phyloP scores from a whole-genome alignment of 2,797 vertebrate genomes.

The Thamnophis elegans region DNA sequence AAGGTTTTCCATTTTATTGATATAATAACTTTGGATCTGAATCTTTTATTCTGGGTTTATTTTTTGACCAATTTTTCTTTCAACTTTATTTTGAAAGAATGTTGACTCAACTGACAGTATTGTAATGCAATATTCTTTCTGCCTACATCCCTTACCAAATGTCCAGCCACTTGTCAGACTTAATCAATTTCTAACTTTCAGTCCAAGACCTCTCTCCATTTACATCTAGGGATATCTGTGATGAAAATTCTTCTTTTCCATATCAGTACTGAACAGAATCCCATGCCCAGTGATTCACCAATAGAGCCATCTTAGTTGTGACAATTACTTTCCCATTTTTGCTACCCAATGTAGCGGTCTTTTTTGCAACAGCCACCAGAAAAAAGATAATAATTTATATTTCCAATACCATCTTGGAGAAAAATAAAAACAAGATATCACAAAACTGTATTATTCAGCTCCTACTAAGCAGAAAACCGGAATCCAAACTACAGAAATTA shows the following conservation, averaged over 20 bases:
- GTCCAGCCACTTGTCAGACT: background rate
- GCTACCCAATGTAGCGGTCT: background rate
- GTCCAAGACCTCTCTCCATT: background rate
- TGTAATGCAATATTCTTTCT: background rate
- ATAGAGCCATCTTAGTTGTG: constrained; percentile 28
- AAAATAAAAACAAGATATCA: constrained; percentile 30
- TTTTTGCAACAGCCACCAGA: constrained; percentile 32
- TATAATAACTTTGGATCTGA: background rate
- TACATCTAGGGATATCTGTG: background rate
- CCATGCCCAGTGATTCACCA: constrained; percentile 46
- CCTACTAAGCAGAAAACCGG: constrained; percentile 28
- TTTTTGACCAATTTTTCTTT: background rate
- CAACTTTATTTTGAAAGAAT: background rate
- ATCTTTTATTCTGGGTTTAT: background rate
- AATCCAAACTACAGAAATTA: constrained; percentile 28
- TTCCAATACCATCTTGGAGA: constrained; percentile 43
- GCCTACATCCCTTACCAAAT: no score
- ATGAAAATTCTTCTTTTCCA: constrained; percentile 36
- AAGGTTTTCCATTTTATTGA: background rate
- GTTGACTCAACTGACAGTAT: background rate
- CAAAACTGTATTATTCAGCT: constrained; percentile 45
- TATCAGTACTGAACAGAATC: constrained; percentile 47
- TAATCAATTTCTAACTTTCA: background rate
- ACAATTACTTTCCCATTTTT: constrained; percentile 1
- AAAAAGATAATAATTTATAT: constrained; percentile 42